Percentiles rank a stretch among this genome's conserved stretches.
These are phyloP conservation scores for Benthochromis sp. DNA, from an alignment of 2,113 vertebrate genomes.

Conservation along the genomic window DNA sequence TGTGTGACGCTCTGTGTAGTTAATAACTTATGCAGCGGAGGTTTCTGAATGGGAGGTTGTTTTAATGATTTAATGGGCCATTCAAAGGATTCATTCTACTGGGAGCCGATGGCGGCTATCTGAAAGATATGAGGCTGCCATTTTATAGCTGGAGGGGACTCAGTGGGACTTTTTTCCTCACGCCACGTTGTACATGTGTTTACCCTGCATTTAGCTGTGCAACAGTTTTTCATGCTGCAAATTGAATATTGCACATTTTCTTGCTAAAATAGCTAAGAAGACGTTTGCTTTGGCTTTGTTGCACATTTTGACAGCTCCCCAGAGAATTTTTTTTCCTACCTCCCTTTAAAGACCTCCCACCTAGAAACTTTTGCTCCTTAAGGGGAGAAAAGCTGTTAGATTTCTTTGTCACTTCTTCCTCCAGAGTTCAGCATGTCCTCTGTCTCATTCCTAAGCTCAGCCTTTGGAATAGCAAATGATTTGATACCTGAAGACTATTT, in stretches of 20 bases:
- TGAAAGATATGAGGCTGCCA: constrained; percentile 21
- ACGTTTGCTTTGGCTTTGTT: not conserved
- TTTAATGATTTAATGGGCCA: constrained; percentile 56
- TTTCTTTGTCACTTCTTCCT: not conserved
- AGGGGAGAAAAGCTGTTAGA: not conserved
- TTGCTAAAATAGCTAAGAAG: not conserved
- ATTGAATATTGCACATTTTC: not conserved
- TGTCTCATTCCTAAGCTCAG: not conserved
- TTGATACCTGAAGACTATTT: not conserved
- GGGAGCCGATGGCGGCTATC: not conserved
- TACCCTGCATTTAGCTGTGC: not conserved
- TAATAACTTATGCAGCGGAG: constrained; percentile 38
- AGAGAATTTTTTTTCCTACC: not conserved
- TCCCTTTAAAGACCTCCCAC: not conserved
- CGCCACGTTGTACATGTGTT: not conserved
- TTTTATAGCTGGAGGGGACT: constrained; percentile 17
- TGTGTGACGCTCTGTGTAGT: not conserved
- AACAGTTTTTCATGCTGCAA: not conserved
- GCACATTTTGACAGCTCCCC: constrained; percentile 2
- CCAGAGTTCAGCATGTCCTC: not conserved
- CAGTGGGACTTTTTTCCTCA: not conserved
- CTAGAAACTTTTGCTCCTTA: not conserved
- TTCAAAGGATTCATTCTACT: constrained; percentile 37
- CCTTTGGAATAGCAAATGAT: not conserved
- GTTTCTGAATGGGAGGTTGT: constrained; percentile 34